A percentile compares a stretch with the other conserved stretches of the same genome.
phyloP scores from a whole-genome alignment of 2,113 vertebrate species.

The Chaetodon auriga region DNA sequence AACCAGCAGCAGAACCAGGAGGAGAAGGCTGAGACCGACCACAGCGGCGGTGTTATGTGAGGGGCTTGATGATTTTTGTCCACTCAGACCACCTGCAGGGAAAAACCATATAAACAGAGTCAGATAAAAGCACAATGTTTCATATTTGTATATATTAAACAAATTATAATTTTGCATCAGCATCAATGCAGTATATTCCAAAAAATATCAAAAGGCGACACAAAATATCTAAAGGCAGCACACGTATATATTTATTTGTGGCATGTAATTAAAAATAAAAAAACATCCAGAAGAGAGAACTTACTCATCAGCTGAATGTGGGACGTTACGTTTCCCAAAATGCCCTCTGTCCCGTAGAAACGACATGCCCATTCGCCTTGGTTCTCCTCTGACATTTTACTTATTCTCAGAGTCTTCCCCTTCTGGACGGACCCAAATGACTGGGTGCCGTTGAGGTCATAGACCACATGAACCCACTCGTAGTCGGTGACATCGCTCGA shows the following conservation, averaged over 20 bases:
- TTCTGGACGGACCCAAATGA: slow-evolving; percentile 37
- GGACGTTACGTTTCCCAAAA: slow-evolving; percentile 80
- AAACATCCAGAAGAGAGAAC: slow-evolving; percentile 15
- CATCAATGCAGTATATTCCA: neutral
- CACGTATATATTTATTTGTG: neutral
- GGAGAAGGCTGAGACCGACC: slow-evolving; percentile 70
- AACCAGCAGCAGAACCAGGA: slow-evolving; percentile 76
- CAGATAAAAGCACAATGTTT: neutral
- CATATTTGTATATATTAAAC: neutral
- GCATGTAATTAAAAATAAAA: neutral
- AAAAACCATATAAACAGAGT: neutral
- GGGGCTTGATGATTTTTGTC: neutral
- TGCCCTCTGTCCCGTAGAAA: slow-evolving; percentile 66
- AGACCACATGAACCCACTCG: slow-evolving; percentile 75
- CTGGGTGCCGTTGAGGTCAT: slow-evolving; percentile 57
- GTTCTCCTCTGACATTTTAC: slow-evolving; percentile 29
- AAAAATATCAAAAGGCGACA: too few species aligned
- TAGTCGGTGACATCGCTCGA: slow-evolving; percentile 67
- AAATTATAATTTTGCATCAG: neutral
- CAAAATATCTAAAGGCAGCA: too few species aligned
- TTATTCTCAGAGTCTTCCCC: slow-evolving; percentile 58
- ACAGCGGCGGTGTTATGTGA: slow-evolving; percentile 34
- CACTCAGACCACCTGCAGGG: slow-evolving; percentile 65
- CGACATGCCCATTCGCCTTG: slow-evolving; percentile 73
- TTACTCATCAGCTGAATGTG: slow-evolving; percentile 68